These are phyloP conservation scores for Rhamphomyia laevipes DNA, from an alignment of 2,888 invertebrate genomes.

Conservation along the genomic window DNA sequence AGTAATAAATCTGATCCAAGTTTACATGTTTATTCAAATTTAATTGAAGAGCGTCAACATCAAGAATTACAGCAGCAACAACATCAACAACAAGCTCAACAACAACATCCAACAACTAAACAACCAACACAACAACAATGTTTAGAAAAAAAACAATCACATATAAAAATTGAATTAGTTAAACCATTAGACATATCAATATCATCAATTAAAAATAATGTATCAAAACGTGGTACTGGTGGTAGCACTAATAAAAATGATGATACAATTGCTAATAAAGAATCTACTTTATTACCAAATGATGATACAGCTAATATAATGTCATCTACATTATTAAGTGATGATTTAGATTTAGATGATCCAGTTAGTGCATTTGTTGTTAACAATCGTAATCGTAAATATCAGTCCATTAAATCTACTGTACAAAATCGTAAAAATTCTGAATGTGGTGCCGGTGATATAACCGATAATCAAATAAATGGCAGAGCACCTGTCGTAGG, in stretches of 20 bases:
- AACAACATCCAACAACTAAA: not conserved
- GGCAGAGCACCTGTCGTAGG: not conserved
- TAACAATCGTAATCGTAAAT: constrained; percentile 16
- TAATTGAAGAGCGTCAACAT: constrained; percentile 28
- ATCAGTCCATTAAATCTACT: constrained; percentile 2
- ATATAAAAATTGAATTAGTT: too few relatives aligned
- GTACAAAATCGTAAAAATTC: not conserved
- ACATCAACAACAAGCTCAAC: constrained; percentile 11
- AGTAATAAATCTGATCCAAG: constrained; percentile 23
- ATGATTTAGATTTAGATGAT: constrained; percentile 38
- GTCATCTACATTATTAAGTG: constrained; percentile 33
- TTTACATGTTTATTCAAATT: constrained; percentile 36
- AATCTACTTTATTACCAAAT: constrained; percentile 4
- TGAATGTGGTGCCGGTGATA: constrained; percentile 10
- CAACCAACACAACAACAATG: not conserved
- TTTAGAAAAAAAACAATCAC: not conserved
- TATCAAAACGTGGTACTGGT: constrained; percentile 3
- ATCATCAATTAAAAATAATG: constrained; percentile 5
- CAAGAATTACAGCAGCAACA: constrained; percentile 5
- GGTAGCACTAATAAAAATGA: constrained; percentile 7
- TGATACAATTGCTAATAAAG: constrained; percentile 11
- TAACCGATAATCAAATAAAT: constrained; percentile 9
- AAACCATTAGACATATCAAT: not conserved
- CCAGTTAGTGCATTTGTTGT: constrained; percentile 34
- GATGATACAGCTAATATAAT: constrained; percentile 17